These are phyloP conservation scores for Drosophila triauraria DNA, from an alignment of 1,140 invertebrate genomes.

Conservation along the genomic window DNA sequence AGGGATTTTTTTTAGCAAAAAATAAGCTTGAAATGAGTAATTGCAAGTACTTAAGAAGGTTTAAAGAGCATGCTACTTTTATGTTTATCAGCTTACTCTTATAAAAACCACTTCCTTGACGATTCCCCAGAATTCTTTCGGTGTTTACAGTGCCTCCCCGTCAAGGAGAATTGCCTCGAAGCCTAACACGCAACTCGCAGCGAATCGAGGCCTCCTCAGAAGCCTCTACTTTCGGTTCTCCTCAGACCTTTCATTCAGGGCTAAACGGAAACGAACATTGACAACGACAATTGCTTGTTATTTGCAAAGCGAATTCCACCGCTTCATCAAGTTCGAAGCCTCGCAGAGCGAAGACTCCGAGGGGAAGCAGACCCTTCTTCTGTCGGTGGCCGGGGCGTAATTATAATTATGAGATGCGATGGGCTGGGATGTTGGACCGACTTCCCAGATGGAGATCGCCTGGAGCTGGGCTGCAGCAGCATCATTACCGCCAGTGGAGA, in stretches of 20 bases:
- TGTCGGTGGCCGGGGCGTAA: slow-evolving; percentile 55
- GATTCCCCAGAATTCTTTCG: not conserved
- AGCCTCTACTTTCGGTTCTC: slow-evolving; percentile 11
- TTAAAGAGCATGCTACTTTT: not conserved
- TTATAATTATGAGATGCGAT: slow-evolving; percentile 79
- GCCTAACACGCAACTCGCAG: slow-evolving; percentile 52
- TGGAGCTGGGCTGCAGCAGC: slow-evolving; percentile 41
- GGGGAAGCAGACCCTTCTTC: slow-evolving; percentile 34
- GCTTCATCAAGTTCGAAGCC: slow-evolving; percentile 62
- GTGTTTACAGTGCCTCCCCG: not conserved
- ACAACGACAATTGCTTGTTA: slow-evolving; percentile 84
- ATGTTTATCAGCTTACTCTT: no score
- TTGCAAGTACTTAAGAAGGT: no score
- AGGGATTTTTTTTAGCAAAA: not conserved
- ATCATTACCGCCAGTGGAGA: slow-evolving; percentile 68
- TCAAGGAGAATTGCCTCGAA: slow-evolving; percentile 21
- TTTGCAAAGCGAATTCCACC: slow-evolving; percentile 80
- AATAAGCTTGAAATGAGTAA: no score
- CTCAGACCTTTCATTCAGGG: slow-evolving; percentile 4
- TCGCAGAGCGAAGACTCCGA: slow-evolving; percentile 2
- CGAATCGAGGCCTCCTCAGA: slow-evolving; percentile 16
- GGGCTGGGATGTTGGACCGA: slow-evolving; percentile 8
- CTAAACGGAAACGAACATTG: slow-evolving; percentile 82
- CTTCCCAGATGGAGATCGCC: slow-evolving; percentile 26
- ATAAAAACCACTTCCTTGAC: no score